Percentiles rank a stretch among this genome's conserved stretches.
Evolutionary conservation across 1,140 invertebrate genomes (phyloP).

Genomic region (Wiebesia pumilae): DNA sequence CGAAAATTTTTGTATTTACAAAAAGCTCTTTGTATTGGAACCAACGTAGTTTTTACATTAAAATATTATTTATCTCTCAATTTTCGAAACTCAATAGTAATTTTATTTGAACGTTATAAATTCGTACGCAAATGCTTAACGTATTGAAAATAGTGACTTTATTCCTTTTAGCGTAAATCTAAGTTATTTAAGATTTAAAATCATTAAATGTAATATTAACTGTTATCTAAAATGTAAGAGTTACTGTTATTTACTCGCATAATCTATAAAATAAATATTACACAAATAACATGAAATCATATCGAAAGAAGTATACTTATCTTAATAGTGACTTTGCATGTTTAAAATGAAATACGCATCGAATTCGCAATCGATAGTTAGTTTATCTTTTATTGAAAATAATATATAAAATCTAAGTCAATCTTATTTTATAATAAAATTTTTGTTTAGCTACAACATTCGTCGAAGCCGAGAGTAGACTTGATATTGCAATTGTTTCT

Average conservation of each 20-base stretch:
- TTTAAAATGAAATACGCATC: not conserved
- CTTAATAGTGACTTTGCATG: not conserved
- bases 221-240: not conserved
- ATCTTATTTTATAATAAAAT: conserved; percentile 8
- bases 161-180: not conserved
- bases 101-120: no score
- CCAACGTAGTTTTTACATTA: no score
- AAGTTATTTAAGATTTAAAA: not conserved
- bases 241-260: not conserved
- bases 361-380: not conserved
- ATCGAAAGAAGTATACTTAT: conserved; percentile 1
- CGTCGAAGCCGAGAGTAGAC: not conserved
- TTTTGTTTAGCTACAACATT: not conserved
- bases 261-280: conserved; percentile 5
- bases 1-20: not conserved
- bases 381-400: not conserved
- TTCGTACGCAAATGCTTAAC: no score
- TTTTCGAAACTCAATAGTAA: no score
- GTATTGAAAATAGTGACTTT: not conserved
- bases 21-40: no score
- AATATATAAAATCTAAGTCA: not conserved
- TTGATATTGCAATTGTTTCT: not conserved
- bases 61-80: no score
- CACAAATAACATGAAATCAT: not conserved
- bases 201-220: not conserved